These are phyloP conservation scores for Tipula helvola DNA, from an alignment of 2,888 invertebrate species.

Conservation along the genomic window DNA sequence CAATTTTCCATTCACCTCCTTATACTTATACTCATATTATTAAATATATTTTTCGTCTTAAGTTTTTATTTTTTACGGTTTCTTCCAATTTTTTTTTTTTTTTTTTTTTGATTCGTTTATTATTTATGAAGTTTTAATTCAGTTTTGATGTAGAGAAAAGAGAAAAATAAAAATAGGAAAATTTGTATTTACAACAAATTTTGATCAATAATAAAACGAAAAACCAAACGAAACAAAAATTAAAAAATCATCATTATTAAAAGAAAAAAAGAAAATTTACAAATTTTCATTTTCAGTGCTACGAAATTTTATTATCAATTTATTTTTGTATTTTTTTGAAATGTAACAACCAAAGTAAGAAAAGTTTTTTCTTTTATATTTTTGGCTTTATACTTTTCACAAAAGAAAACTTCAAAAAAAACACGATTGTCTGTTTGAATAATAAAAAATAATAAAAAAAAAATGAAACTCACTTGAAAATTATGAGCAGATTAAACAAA, in stretches of 20 bases:
- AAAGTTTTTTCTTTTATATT: background rate
- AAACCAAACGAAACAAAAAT: background rate
- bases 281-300: background rate
- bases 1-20: background rate
- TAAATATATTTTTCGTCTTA: background rate
- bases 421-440: background rate
- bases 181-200: background rate
- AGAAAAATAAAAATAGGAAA: background rate
- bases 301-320: background rate
- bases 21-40: background rate
- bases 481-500: background rate
- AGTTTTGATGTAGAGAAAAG: background rate
- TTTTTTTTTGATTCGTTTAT: background rate
- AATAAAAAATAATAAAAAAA: background rate
- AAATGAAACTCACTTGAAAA: background rate
- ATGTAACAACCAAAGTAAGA: background rate
- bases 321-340: background rate
- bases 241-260: background rate
- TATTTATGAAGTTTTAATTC: slow-evolving; percentile 4
- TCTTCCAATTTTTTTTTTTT: background rate
- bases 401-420: background rate
- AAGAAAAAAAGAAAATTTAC: background rate
- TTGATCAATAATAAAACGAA: background rate
- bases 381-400: no score
- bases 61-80: background rate